These are phyloP conservation scores for Ladona fulva DNA, from an alignment of 1,140 invertebrate species.

Conservation along the genomic window DNA sequence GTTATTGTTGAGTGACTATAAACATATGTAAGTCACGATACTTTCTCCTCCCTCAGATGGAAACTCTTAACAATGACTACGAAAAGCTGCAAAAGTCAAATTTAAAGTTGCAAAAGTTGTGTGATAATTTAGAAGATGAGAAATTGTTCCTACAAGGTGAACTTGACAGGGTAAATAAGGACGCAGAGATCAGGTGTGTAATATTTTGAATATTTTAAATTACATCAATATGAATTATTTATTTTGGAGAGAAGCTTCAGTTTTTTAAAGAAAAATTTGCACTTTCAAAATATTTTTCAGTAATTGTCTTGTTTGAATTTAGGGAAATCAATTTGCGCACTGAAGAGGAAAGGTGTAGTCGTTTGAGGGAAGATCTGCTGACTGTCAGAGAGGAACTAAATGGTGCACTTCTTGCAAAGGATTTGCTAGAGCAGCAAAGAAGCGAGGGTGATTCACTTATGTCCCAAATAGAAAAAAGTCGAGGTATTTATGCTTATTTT, in stretches of 20 bases:
- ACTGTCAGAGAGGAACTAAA: conserved; percentile 64
- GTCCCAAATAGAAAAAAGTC: conserved; percentile 63
- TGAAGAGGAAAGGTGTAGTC: conserved; percentile 66
- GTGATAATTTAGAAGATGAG: conserved; percentile 61
- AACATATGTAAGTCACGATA: too few species aligned
- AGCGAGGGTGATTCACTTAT: conserved; percentile 61
- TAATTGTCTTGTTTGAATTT: neutral
- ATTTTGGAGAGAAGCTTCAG: too few species aligned
- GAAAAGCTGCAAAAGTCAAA: conserved; percentile 66
- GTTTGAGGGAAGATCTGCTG: conserved; percentile 62
- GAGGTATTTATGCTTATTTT: conserved; percentile 39
- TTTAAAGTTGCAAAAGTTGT: conserved; percentile 58
- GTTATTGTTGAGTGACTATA: too few species aligned
- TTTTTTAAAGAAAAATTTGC: too few species aligned
- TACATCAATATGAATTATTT: conserved; percentile 36
- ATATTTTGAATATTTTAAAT: neutral
- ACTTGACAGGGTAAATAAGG: conserved; percentile 56
- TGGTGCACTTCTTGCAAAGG: conserved; percentile 56
- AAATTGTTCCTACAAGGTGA: conserved; percentile 63
- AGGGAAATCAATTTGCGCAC: conserved; percentile 44
- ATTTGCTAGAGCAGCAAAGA: conserved; percentile 71
- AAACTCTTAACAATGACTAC: conserved; percentile 59
- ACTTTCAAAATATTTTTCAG: too few species aligned
- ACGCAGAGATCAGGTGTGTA: conserved; percentile 49
- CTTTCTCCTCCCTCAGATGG: conserved; percentile 43